phyloP scores from a whole-genome alignment of 2,888 invertebrate species.

The Mycogona germanica region DNA sequence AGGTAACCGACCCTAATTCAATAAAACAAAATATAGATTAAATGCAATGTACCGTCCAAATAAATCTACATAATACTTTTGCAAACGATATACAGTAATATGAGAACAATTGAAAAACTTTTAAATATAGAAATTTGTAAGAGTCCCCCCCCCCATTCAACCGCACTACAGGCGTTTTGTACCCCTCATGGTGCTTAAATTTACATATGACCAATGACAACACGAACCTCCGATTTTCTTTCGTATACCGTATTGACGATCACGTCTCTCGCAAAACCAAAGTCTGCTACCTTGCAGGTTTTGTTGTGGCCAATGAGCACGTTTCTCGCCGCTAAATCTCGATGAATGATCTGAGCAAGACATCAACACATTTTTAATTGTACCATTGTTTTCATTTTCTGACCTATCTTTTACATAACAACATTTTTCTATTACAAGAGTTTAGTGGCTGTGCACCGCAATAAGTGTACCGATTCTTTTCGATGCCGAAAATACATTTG shows the following conservation, averaged over 20 bases:
- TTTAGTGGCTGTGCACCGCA: too few species aligned
- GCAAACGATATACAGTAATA: not conserved
- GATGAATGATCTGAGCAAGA: conserved; percentile 53
- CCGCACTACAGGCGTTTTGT: too few species aligned
- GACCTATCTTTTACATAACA: too few species aligned
- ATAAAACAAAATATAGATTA: not conserved
- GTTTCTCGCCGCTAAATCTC: conserved; percentile 81
- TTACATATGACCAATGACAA: not conserved
- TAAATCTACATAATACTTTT: not conserved
- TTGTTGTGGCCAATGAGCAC: conserved; percentile 75
- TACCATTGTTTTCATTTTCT: too few species aligned
- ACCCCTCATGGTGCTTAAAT: too few species aligned
- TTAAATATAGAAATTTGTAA: too few species aligned
- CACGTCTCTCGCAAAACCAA: conserved; percentile 84
- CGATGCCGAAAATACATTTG: not conserved
- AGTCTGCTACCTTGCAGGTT: conserved; percentile 66
- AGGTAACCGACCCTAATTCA: conserved; percentile 44
- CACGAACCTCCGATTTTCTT: conserved; percentile 34
- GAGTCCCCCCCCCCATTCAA: too few species aligned
- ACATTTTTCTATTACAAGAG: too few species aligned
- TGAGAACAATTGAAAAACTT: too few species aligned
- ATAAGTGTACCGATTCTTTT: too few species aligned
- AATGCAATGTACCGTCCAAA: not conserved
- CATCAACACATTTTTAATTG: not conserved
- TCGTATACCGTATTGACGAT: conserved; percentile 50